A percentile compares a stretch with the other conserved stretches of the same genome.
Conservation (phyloP, 2,888 invertebrate species). For the Pinctada fucata region DNA sequence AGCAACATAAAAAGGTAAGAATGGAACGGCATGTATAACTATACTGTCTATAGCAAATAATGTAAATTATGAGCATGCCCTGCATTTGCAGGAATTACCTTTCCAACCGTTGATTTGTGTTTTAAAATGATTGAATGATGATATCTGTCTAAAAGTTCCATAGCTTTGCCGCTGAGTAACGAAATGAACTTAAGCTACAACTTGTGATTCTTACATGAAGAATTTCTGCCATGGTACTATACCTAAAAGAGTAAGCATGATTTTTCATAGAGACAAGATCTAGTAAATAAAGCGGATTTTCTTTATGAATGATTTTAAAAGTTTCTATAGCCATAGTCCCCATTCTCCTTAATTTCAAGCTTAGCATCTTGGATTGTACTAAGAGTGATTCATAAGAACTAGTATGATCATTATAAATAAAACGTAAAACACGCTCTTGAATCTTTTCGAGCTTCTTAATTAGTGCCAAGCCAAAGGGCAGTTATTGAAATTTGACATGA, state of each 20-base stretch:
- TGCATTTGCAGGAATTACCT: background rate
- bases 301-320: constrained; percentile 4
- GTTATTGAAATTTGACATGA: constrained; percentile 26
- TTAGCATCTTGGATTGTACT: constrained; percentile 11
- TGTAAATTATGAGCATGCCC: background rate
- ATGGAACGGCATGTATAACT: background rate
- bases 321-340: constrained; percentile 8
- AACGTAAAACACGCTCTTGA: constrained; percentile 3
- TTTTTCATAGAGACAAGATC: constrained; percentile 2
- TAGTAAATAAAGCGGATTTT: background rate
- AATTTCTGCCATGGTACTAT: background rate
- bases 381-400: background rate
- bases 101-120: background rate
- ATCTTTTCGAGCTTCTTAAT: constrained; percentile 22
- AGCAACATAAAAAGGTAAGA: background rate
- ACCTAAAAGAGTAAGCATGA: constrained; percentile 9
- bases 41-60: background rate
- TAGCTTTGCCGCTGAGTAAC: constrained; percentile 20
- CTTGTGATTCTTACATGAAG: constrained; percentile 5
- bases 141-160: constrained; percentile 21
- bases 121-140: constrained; percentile 3
- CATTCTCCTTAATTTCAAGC: background rate
- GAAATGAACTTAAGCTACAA: constrained; percentile 11
- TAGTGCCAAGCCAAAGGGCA: constrained; percentile 15
- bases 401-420: constrained; percentile 13